Evolutionary conservation across 2,888 invertebrate genomes (phyloP).

Genomic region (Alcis repandata): DNA sequence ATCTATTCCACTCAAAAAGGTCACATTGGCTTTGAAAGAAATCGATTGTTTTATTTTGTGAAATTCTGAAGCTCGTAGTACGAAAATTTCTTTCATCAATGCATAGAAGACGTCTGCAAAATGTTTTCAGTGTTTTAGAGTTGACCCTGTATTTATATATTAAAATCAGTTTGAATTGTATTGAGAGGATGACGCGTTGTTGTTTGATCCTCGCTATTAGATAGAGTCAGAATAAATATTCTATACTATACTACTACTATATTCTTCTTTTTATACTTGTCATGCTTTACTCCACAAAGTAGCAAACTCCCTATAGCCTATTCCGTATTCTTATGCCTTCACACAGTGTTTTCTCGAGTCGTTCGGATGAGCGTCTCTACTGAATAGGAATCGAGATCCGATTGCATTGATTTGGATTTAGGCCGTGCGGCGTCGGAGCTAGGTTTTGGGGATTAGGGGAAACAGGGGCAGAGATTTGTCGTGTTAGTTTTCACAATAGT

Average conservation of each 20-base stretch:
- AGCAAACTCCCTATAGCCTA: constrained; percentile 9
- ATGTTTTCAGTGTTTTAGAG: too few species aligned
- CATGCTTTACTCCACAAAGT: constrained; percentile 1
- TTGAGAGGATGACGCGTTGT: too few species aligned
- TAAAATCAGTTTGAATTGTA: too few species aligned
- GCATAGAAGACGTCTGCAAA: too few species aligned
- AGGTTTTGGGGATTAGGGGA: constrained; percentile 6
- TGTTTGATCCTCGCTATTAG: too few species aligned
- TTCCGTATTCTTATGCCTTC: constrained; percentile 45
- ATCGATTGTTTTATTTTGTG: too few species aligned
- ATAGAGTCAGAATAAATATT: neutral
- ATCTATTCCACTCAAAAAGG: too few species aligned
- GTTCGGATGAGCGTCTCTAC: constrained; percentile 37
- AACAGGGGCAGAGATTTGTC: neutral
- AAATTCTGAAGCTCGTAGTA: too few species aligned
- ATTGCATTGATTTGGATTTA: constrained; percentile 36
- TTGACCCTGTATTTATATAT: too few species aligned
- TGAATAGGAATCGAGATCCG: constrained; percentile 30
- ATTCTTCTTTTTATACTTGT: neutral
- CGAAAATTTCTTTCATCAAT: too few species aligned
- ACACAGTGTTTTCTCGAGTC: constrained; percentile 30
- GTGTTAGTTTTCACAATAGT: neutral
- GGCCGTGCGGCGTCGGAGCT: constrained; percentile 6
- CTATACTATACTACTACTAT: neutral
- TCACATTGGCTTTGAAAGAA: too few species aligned